These are phyloP conservation scores for Kryphioiulus occultus DNA, from an alignment of 2,888 invertebrate genomes.

Conservation along the genomic window DNA sequence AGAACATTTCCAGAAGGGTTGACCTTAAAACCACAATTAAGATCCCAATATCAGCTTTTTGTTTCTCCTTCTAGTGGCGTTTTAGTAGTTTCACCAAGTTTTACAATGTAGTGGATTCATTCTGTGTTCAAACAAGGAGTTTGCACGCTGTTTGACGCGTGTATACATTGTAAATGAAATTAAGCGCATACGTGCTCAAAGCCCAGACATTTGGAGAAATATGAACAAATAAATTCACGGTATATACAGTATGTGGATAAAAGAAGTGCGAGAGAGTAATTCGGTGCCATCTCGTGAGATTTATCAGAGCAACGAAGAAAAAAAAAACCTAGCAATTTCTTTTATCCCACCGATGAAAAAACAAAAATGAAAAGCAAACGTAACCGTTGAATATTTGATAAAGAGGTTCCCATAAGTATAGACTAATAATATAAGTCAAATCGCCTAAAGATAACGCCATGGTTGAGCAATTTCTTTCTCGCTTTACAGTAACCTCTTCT, in stretches of 20 bases:
- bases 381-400: slow-evolving; percentile 18
- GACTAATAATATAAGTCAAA: background rate
- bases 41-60: too few relatives aligned
- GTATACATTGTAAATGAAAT: background rate
- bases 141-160: background rate
- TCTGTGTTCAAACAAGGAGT: background rate
- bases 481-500: background rate
- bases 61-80: too few relatives aligned
- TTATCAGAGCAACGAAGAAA: background rate
- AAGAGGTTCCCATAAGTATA: slow-evolving; percentile 13
- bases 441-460: slow-evolving; percentile 26
- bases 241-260: background rate
- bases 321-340: background rate
- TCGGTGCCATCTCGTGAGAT: background rate
- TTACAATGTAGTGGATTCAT: too few relatives aligned
- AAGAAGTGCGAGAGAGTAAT: background rate
- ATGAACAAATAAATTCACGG: background rate
- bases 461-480: background rate
- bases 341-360: background rate
- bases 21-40: too few relatives aligned
- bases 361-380: background rate
- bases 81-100: too few relatives aligned
- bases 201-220: background rate
- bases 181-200: background rate
- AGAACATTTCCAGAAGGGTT: too few relatives aligned